phyloP scores from a whole-genome alignment of 2,797 vertebrate species.

The Anguilla marmorata region DNA sequence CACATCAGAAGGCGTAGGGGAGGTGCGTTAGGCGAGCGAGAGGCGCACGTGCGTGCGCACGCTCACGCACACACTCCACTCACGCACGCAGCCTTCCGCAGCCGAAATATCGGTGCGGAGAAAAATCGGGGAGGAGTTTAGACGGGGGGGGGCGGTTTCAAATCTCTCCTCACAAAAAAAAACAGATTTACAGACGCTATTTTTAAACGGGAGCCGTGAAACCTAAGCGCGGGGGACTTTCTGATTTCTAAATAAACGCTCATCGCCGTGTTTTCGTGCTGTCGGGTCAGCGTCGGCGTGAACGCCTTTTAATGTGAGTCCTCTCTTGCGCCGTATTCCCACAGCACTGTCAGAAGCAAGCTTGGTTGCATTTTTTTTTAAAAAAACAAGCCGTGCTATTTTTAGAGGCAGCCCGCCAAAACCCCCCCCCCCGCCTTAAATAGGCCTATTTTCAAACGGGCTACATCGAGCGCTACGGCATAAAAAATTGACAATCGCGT shows the following conservation, averaged over 20 bases:
- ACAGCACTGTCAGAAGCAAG: constrained; percentile 18
- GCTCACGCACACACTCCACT: constrained; percentile 26
- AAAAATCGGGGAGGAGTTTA: constrained; percentile 32
- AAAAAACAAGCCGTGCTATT: constrained; percentile 47
- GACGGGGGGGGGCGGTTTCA: constrained; percentile 8
- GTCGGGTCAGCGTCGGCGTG: background rate
- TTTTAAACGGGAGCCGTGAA: background rate
- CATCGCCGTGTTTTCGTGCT: background rate
- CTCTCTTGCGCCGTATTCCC: background rate
- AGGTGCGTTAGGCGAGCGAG: constrained; percentile 45
- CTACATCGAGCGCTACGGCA: constrained; percentile 39
- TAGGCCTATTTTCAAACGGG: constrained; percentile 47
- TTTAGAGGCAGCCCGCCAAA: constrained; percentile 52
- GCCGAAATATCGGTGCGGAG: constrained; percentile 33
- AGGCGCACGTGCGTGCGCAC: constrained; percentile 31
- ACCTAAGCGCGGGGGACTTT: background rate
- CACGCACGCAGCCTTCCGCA: constrained; percentile 30
- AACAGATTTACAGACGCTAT: constrained; percentile 20
- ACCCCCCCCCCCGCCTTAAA: constrained; percentile 48
- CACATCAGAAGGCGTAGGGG: constrained; percentile 46
- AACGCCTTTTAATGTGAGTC: background rate
- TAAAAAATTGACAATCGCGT: constrained; percentile 30
- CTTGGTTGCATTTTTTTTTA: constrained; percentile 20
- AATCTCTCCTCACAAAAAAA: constrained; percentile 25
- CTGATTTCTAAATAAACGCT: background rate